phyloP scores from a whole-genome alignment of 2,888 invertebrate species.

The Caradrina clavipalpis region DNA sequence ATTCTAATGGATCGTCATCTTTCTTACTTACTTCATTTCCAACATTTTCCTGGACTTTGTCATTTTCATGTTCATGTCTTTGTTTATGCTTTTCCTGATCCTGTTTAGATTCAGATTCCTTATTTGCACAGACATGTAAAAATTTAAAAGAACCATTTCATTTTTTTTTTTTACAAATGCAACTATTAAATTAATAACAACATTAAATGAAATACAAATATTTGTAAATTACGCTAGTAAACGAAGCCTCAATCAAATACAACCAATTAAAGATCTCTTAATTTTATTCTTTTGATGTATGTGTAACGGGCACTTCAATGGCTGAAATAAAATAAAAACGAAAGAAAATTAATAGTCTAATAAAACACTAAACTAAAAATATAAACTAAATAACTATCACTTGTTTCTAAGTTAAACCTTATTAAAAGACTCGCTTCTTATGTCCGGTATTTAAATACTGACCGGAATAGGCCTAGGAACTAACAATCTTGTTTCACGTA shows the following conservation, averaged over 20 bases:
- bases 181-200: slow-evolving; percentile 21
- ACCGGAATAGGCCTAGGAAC: too few relatives aligned
- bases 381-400: not conserved
- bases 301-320: slow-evolving; percentile 80
- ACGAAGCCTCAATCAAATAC: slow-evolving; percentile 55
- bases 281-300: slow-evolving; percentile 69
- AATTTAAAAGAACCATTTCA: slow-evolving; percentile 65
- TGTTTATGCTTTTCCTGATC: slow-evolving; percentile 53
- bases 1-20: slow-evolving; percentile 76
- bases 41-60: slow-evolving; percentile 42
- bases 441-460: too few relatives aligned
- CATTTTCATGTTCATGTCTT: slow-evolving; percentile 52
- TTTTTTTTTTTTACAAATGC: slow-evolving; percentile 30
- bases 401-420: not conserved
- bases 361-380: not conserved
- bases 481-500: too few relatives aligned
- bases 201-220: slow-evolving; percentile 27
- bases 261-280: slow-evolving; percentile 52
- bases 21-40: slow-evolving; percentile 54
- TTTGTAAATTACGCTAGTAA: slow-evolving; percentile 42
- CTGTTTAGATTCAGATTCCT: slow-evolving; percentile 73
- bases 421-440: not conserved
- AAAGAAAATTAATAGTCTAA: slow-evolving; percentile 58
- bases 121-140: slow-evolving; percentile 88
- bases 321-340: slow-evolving; percentile 82